A percentile compares a stretch with the other conserved stretches of the same genome.
These are phyloP conservation scores for Peromyscus melanophrys DNA, from an alignment of 2,797 vertebrate genomes.

Conservation along the genomic window DNA sequence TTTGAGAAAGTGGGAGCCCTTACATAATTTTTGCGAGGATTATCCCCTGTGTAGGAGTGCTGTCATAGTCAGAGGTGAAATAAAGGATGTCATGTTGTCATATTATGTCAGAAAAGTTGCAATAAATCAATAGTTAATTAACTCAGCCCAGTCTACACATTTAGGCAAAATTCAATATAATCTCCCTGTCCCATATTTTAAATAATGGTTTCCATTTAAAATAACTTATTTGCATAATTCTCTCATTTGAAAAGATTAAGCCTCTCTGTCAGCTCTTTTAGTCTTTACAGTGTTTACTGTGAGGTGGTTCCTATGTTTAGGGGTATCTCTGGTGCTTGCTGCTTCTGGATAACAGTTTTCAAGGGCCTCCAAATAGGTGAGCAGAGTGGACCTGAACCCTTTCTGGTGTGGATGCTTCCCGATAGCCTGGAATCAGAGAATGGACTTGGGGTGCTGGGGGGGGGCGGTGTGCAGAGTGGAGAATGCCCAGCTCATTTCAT, in stretches of 20 bases:
- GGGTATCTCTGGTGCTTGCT: not conserved
- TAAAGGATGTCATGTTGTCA: not conserved
- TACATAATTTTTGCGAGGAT: slow-evolving; percentile 22
- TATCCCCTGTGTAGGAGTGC: not conserved
- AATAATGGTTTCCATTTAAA: slow-evolving; percentile 46
- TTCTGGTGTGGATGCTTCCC: not conserved
- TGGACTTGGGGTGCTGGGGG: not conserved
- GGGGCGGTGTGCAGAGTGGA: not conserved
- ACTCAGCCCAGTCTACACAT: not conserved
- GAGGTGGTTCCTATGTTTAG: not conserved
- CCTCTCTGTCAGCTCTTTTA: not conserved
- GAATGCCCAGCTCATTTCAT: not conserved
- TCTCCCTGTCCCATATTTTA: slow-evolving; percentile 41
- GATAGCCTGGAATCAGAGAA: not conserved
- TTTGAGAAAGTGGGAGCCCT: slow-evolving; percentile 20
- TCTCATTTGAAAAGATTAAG: slow-evolving; percentile 43
- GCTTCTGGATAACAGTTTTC: not conserved
- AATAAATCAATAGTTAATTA: slow-evolving; percentile 37
- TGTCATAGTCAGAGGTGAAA: slow-evolving; percentile 6
- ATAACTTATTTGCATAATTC: slow-evolving; percentile 36
- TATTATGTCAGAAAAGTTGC: not conserved
- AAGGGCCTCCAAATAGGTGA: not conserved
- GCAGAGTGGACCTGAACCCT: not conserved
- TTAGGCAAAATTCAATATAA: slow-evolving; percentile 45
- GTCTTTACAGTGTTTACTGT: slow-evolving; percentile 1